Evolutionary conservation across 2,113 vertebrate genomes (phyloP), one percentile per base, ranked within the genome.

Genomic region (Eretmochelys imbricata): DNA sequence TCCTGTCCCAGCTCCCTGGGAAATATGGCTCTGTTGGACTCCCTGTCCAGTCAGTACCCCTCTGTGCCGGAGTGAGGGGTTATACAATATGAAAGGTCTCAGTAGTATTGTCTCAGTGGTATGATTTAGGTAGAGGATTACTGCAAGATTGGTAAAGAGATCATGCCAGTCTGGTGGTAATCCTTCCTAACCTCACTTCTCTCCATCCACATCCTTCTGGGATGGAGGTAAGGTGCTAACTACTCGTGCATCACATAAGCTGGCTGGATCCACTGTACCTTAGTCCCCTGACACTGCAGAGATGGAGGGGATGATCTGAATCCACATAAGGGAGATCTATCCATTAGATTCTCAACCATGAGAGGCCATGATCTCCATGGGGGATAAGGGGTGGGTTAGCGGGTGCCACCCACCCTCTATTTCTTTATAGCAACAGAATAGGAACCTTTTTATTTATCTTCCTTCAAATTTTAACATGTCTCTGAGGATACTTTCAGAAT

Each of bases 71-170:
- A 89, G 85, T 80, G 69, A 12, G 2, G 3, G 3, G 10, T 94
- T 81, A 54, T 75, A 1, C 13, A 10, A 6, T 0, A 84, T 46
- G 49, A 5, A 9, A 82, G 22, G 31, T 0, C 0, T 12, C 29
- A 54, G 10, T 4, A 81, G 53, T 31, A 3, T 57, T 87, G 29
- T 50, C 49, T 89, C 9, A 65, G 11, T 1, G 27, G 54, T 49
- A 11, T 76, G 48, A 89, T 72, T 78, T 24, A 85, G 31, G 51
- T 7, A 55, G 4, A 4, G 13, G 76, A 9, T 14, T 20, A n/a
- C 19, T 35, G 13, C 22, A 6, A 53, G 2, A 17, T 5, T n/a
- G 12, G 4, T 48, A 35, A 4, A 19, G 6, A 2, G 59, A 1
- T 49, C 78, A 16, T 5, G 5, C 29, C 1, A 3, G 6, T n/a